Percentiles rank a stretch among this genome's conserved stretches.
These are phyloP conservation scores for Epizoanthus ramosus DNA, from an alignment of 92 coral and sea anemone species.

Conservation along the genomic window DNA sequence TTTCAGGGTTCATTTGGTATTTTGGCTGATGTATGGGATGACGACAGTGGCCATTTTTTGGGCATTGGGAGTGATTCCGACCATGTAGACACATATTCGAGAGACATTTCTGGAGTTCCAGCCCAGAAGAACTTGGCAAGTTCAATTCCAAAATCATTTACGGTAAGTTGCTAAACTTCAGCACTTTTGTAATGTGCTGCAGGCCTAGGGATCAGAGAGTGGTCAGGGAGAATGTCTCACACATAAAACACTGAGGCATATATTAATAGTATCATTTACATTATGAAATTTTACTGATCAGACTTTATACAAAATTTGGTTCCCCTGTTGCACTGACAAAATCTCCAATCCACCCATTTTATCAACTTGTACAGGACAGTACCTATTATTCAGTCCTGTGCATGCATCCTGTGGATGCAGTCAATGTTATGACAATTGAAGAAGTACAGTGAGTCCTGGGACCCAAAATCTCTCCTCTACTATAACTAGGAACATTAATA, in stretches of 20 bases:
- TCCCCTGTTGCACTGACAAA: no score
- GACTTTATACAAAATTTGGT: no score
- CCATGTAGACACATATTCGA: conserved; percentile 58
- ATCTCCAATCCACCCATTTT: no score
- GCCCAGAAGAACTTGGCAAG: conserved; percentile 58
- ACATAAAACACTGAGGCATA: background rate
- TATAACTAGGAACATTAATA: background rate
- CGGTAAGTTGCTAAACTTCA: conserved; percentile 29
- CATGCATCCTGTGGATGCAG: no score
- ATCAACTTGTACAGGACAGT: no score
- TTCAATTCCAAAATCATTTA: conserved; percentile 34
- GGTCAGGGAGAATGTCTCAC: background rate
- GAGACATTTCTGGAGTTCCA: conserved; percentile 50
- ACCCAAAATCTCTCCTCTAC: no score
- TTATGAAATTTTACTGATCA: no score
- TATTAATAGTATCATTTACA: no score
- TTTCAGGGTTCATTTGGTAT: conserved; percentile 85
- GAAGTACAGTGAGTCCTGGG: no score
- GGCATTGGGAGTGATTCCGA: conserved; percentile 72
- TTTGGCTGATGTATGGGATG: conserved; percentile 76
- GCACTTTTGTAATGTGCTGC: background rate
- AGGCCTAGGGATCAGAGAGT: background rate
- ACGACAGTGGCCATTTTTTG: conserved; percentile 67
- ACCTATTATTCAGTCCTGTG: no score
- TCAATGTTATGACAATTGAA: no score